Evolutionary conservation across 1,140 invertebrate species (phyloP), one percentile per base, ranked within the genome.

Genomic region (Arctopsyche grandis): DNA sequence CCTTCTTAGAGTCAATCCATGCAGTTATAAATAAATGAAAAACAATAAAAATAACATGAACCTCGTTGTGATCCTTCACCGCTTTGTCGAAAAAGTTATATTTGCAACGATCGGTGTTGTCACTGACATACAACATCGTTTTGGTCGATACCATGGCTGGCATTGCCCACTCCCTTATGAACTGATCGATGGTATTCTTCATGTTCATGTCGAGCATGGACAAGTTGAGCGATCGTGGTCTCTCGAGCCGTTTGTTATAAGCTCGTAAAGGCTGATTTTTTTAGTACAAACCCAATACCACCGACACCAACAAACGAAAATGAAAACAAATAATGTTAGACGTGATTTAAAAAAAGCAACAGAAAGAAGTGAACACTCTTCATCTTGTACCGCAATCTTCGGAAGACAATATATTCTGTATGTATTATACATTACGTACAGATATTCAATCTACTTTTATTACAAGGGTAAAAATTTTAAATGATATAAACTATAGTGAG

Each of bases 151-250:
- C 24, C 63, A 66, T 66, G 14, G 9, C 22, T 10, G 63, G 63
- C 21, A 66, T 0, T 3, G 63, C 22, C 63, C 63, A 66, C 21
- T 66, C 63, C 21, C 63, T 24, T 26, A 66, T 24, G 5, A 66
- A 22, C 21, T 66, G 21, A 26, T 66, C 63, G 14, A 66, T 66
- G 9, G 21, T 22, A 7, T 66, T 66, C 63, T 66, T 66, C 58
- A 66, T 63, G 46, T 76, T 76, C 52, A 29, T 38, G 26, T 76
- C 29, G 12, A 82, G 43, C 81, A 82, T 82, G 5, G 81, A 80
- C 38, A 82, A 60, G 63, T 82, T 82, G 10, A 82, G 74, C 16
- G 81, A 82, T 58, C 56, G 74, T 19, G 81, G 81, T 26, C 81
- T 60, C 48, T 76, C 56, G 14, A 9, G 19, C 12, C 26, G 19